Conservation (phyloP, 1,140 invertebrate genomes). For the Heliconius eleuchia region DNA sequence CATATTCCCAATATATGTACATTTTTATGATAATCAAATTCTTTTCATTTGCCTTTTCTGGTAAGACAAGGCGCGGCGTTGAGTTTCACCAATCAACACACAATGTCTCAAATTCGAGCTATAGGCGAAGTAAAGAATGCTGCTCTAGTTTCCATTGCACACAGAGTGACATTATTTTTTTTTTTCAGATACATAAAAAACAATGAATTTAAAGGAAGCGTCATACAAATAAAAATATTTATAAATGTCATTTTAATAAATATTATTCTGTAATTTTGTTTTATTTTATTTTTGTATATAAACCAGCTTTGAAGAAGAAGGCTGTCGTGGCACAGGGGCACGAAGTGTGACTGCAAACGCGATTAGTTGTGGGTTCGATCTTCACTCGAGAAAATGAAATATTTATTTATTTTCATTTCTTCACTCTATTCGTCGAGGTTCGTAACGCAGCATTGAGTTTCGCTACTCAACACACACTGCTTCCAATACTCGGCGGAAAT, state of each 20-base stretch:
- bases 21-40: no score
- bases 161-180: not conserved
- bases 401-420: not conserved
- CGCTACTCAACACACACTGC: not conserved
- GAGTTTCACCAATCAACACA: not conserved
- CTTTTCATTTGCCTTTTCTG: not conserved
- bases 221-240: not conserved
- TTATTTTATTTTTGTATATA: not conserved
- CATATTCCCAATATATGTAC: no score
- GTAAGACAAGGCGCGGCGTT: not conserved
- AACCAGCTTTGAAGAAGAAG: not conserved
- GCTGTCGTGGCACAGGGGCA: not conserved
- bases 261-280: constrained; percentile 6
- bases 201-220: not conserved
- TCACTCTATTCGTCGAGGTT: not conserved
- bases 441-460: not conserved
- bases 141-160: no score
- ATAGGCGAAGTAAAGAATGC: no score
- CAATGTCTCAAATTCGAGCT: no score
- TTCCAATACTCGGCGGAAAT: no score
- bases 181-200: constrained; percentile 1
- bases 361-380: not conserved
- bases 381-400: not conserved
- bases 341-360: not conserved
- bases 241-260: not conserved